Evolutionary conservation across 1,140 invertebrate genomes (phyloP).

Genomic region (Nomia melanderi): DNA sequence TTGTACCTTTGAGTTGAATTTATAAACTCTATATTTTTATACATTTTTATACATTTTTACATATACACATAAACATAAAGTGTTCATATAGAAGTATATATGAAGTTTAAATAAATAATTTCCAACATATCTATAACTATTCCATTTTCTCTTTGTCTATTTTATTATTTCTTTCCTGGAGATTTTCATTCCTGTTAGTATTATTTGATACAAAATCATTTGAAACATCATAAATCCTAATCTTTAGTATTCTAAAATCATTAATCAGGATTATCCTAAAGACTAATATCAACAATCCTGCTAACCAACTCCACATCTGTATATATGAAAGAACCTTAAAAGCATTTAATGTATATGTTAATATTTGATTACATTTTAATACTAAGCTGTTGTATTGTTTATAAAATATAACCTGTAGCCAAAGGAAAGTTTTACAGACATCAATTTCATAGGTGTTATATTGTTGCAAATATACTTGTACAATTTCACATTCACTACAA

Average conservation of each 20-base stretch:
- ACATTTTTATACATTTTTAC: constrained; percentile 2
- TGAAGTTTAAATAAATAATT: neutral
- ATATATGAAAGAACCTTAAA: constrained; percentile 53
- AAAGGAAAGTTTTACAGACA: constrained; percentile 44
- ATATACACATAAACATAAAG: constrained; percentile 3
- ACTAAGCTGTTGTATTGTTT: constrained; percentile 1
- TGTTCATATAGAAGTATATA: constrained; percentile 25
- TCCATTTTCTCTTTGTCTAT: constrained; percentile 22
- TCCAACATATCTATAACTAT: neutral
- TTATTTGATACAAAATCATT: neutral
- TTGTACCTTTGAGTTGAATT: constrained; percentile 5
- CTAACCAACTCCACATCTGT: constrained; percentile 64
- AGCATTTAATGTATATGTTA: neutral
- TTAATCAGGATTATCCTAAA: constrained; percentile 47
- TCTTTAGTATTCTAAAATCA: constrained; percentile 62
- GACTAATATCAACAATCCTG: constrained; percentile 49
- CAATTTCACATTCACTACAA: constrained; percentile 46
- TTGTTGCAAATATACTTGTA: constrained; percentile 49
- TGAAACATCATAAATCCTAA: constrained; percentile 59
- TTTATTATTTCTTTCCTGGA: neutral
- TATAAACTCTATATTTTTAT: neutral
- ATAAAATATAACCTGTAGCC: constrained; percentile 19
- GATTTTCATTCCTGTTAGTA: neutral
- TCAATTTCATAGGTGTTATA: constrained; percentile 28
- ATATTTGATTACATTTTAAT: neutral